These are phyloP conservation scores for Drosophila takahashii DNA, from an alignment of 1,140 invertebrate species.

Conservation along the genomic window DNA sequence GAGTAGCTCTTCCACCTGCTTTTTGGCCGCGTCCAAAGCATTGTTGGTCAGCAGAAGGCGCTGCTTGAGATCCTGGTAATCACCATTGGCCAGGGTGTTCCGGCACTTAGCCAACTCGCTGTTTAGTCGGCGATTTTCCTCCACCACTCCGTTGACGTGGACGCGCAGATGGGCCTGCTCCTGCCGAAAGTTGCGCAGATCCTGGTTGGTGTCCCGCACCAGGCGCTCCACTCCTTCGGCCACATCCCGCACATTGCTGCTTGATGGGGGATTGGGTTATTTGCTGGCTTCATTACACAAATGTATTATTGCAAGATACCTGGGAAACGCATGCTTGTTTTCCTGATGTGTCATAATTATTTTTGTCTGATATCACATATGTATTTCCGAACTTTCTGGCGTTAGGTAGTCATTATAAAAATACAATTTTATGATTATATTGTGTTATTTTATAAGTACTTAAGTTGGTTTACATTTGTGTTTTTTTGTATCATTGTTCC, in stretches of 20 bases:
- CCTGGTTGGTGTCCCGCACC: conserved; percentile 52
- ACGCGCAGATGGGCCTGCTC: conserved; percentile 41
- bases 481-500: too few species aligned
- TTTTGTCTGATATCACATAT: neutral
- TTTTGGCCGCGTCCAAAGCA: conserved; percentile 48
- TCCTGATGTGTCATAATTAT: conserved; percentile 57
- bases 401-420: neutral
- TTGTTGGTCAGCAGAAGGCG: conserved; percentile 46
- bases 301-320: conserved; percentile 16
- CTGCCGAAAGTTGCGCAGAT: conserved; percentile 41
- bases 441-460: too few species aligned
- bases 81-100: conserved; percentile 1
- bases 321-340: conserved; percentile 19
- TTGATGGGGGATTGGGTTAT: neutral
- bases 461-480: too few species aligned
- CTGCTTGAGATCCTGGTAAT: conserved; percentile 31
- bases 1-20: conserved; percentile 57
- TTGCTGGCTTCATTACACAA: neutral
- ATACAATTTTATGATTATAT: too few species aligned
- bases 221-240: conserved; percentile 45
- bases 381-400: too few species aligned
- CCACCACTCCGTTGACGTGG: conserved; percentile 41
- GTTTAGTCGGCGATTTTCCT: conserved; percentile 54
- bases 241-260: conserved; percentile 30
- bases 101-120: conserved; percentile 35